Percentiles rank a stretch among this genome's conserved stretches.
phyloP scores from a whole-genome alignment of 2,797 vertebrate genomes.

The Falco novaeseelandiae region DNA sequence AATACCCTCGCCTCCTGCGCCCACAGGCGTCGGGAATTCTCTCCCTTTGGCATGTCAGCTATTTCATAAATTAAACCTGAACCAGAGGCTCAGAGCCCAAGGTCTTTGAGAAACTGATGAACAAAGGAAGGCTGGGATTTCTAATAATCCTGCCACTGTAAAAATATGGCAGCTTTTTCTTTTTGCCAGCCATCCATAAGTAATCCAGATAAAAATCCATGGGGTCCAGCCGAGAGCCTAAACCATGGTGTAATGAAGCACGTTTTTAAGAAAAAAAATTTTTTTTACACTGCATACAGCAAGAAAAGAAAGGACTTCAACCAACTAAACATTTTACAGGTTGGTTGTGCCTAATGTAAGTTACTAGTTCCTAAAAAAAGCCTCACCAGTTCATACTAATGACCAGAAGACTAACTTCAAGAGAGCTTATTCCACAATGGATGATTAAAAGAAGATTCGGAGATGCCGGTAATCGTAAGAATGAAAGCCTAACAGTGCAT shows the following conservation, averaged over 20 bases:
- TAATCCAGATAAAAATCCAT: neutral
- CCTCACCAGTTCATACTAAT: neutral
- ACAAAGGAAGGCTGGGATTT: neutral
- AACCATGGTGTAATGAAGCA: neutral
- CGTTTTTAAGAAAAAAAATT: neutral
- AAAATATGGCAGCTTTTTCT: neutral
- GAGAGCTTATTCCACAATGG: neutral
- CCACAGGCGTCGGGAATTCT: fast-evolving
- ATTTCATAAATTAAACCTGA: neutral
- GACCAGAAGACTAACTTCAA: neutral
- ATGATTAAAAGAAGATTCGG: neutral
- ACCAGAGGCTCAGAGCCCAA: neutral
- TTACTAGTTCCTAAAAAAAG: neutral
- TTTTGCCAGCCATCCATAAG: neutral
- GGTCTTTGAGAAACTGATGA: neutral
- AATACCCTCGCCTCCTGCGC: fast-evolving
- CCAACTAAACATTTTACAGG: neutral
- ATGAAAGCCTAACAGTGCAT: neutral
- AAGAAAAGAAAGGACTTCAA: neutral
- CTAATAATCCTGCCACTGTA: neutral
- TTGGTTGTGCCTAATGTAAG: neutral
- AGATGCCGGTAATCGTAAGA: neutral
- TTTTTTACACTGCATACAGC: neutral
- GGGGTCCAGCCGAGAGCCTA: neutral
- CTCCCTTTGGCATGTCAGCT: neutral